Evolutionary conservation across 1,140 invertebrate species (phyloP), one percentile per base, ranked within the genome.

Genomic region (Drosophila ironensis): DNA sequence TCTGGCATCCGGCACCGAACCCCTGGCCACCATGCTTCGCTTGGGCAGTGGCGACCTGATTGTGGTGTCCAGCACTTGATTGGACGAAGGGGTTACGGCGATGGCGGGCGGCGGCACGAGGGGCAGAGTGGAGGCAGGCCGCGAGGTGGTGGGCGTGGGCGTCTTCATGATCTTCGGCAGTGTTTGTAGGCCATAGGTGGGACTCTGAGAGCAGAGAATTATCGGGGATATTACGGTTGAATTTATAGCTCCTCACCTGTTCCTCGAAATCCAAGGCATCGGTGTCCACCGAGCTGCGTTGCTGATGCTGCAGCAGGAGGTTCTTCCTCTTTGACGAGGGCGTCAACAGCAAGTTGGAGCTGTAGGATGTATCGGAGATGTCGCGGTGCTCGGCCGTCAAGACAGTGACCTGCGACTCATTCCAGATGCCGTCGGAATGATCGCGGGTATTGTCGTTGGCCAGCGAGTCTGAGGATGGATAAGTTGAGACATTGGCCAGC

Each of bases 371-470:
- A 35, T 92, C 92, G 16, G 72, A 81, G 11, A 80, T 74, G n/a
- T 88, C 87, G 4, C 64, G 52, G 9, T 86, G 77, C 19, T 89
- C 95, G 1, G 93, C 93, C 88, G 95, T 95, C 19, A 96, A 91
- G 9, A 96, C 94, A 1, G 95, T 96, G 1, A 94, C 94, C 90
- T 96, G 95, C 9, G 95, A 96, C 91, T 96, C 95, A 90, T 96
- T 96, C 95, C 95, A 96, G 76, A 95, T 94, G 25, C 94, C 94
- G 88, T 96, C 95, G 25, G 95, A 96, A 87, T 96, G 95, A 88
- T 96, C 95, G 81, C 94, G 92, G 77, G 93, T 94, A 19, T 92
- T 91, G 86, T 95, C 94, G 63, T 94, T 94, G 9, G 94, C 93
- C 59, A 96, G 88, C 6, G 95, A 96, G 89, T 96, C 95, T 76